A percentile compares a stretch with the other conserved stretches of the same genome.
phyloP scores from a whole-genome alignment of 2,113 vertebrate species.

The Axis porcinus region DNA sequence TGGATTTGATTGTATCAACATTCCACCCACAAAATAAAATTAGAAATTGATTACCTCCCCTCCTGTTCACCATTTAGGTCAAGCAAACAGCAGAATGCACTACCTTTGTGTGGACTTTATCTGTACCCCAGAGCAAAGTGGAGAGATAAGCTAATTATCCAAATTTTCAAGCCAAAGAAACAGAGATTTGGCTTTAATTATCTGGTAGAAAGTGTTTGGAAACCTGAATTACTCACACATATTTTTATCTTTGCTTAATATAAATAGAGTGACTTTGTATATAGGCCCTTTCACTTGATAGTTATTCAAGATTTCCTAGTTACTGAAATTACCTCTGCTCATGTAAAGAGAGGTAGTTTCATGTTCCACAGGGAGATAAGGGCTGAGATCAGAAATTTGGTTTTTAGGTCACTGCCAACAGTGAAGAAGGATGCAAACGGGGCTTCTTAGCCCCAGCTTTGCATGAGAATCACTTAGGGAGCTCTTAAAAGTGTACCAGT shows the following conservation, averaged over 20 bases:
- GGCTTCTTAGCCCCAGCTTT: neutral
- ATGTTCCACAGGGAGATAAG: neutral
- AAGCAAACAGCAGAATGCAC: neutral
- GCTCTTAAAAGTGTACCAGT: neutral
- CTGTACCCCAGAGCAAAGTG: neutral
- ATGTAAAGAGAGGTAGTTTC: neutral
- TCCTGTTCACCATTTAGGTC: neutral
- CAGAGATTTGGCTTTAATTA: neutral
- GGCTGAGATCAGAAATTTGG: neutral
- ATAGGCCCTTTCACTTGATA: neutral
- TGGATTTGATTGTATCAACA: neutral
- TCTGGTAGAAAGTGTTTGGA: neutral
- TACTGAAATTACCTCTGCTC: neutral
- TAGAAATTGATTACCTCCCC: neutral
- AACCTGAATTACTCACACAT: neutral
- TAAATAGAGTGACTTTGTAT: neutral
- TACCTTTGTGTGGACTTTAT: neutral
- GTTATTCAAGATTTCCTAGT: neutral
- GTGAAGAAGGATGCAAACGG: neutral
- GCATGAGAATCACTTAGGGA: neutral
- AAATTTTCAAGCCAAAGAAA: neutral
- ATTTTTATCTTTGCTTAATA: neutral
- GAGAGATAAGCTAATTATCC: neutral
- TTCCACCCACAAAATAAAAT: neutral
- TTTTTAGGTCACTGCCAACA: neutral